phyloP scores from a whole-genome alignment of 35 echinoderm and acorn worm species.

The Nesometra sesokonis region DNA sequence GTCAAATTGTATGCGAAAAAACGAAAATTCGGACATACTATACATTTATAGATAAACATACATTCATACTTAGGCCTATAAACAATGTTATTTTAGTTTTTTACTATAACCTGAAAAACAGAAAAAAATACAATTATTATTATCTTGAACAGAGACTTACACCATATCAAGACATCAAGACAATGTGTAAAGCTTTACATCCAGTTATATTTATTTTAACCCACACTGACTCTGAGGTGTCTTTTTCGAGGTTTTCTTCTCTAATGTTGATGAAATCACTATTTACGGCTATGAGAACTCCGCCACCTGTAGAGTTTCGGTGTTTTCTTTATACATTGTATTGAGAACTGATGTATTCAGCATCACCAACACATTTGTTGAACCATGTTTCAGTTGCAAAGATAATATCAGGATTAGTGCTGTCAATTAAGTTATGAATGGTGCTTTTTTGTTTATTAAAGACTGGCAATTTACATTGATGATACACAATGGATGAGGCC shows the following conservation, averaged over 20 bases:
- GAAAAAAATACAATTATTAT: too few species aligned
- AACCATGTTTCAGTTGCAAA: conserved; percentile 60
- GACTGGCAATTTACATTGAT: conserved; percentile 54
- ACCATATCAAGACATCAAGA: too few species aligned
- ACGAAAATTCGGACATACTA: too few species aligned
- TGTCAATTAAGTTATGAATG: conserved; percentile 41
- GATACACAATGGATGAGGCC: conserved; percentile 3
- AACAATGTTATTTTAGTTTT: too few species aligned
- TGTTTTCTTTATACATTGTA: conserved; percentile 35
- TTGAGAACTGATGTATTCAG: conserved; percentile 37
- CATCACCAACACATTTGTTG: conserved; percentile 22
- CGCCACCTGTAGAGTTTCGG: conserved; percentile 8
- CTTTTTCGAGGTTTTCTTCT: not conserved
- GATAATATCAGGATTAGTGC: conserved; percentile 54
- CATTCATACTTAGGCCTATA: too few species aligned
- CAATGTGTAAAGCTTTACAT: not conserved
- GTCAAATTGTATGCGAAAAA: too few species aligned
- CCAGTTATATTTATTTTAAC: not conserved
- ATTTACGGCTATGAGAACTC: conserved; percentile 38
- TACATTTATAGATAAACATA: too few species aligned
- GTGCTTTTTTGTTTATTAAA: conserved; percentile 31
- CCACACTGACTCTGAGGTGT: not conserved
- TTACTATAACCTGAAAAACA: too few species aligned
- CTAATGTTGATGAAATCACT: not conserved
- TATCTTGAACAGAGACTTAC: too few species aligned